Evolutionary conservation across 2,888 invertebrate genomes (phyloP).

Genomic region (Epinotia demarniana): DNA sequence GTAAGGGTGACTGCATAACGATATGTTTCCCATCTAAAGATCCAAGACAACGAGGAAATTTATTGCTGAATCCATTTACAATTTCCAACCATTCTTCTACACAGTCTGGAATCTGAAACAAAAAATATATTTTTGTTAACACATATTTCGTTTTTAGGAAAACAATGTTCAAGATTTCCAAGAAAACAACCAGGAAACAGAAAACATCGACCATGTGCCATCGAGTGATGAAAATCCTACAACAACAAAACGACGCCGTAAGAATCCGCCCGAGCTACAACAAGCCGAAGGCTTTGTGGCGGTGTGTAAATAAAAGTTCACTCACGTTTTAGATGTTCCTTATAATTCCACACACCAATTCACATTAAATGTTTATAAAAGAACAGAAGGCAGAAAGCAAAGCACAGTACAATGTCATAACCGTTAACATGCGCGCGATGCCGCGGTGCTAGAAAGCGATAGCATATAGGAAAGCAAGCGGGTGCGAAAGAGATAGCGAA

Average conservation of each 20-base stretch:
- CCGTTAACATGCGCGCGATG: too few species aligned
- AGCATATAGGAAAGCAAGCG: too few species aligned
- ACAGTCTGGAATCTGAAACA: neutral
- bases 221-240: slow-evolving; percentile 23
- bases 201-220: slow-evolving; percentile 12
- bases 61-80: slow-evolving; percentile 21
- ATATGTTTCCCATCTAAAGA: slow-evolving; percentile 50
- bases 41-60: slow-evolving; percentile 48
- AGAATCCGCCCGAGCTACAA: slow-evolving; percentile 25
- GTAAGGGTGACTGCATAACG: slow-evolving; percentile 45
- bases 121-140: slow-evolving; percentile 32
- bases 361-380: too few species aligned
- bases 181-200: slow-evolving; percentile 21
- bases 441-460: too few species aligned
- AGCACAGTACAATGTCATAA: too few species aligned
- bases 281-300: too few species aligned
- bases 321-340: too few species aligned
- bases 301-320: too few species aligned
- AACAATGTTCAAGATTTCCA: slow-evolving; percentile 30
- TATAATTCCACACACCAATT: too few species aligned
- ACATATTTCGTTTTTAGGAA: slow-evolving; percentile 32
- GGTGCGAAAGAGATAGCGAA: too few species aligned
- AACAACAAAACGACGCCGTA: slow-evolving; percentile 38
- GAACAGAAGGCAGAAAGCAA: too few species aligned
- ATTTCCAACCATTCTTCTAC: slow-evolving; percentile 14